Base-by-base conservation (phyloP, 1,140 invertebrate species). In the Anastrepha ludens region DNA sequence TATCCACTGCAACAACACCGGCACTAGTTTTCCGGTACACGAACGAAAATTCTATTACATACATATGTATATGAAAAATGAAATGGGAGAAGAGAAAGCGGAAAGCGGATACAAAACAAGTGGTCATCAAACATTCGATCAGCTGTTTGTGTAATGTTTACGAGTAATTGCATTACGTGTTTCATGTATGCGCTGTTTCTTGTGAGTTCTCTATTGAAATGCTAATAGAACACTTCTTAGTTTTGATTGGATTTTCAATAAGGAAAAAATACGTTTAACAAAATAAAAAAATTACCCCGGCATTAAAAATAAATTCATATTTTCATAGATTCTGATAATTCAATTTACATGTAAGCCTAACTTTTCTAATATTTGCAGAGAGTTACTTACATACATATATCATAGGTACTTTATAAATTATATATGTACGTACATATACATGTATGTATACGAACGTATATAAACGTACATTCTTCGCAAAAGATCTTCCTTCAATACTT, bases 61-160 rank as follows among this genome's bases (percentile, higher is more conserved):
- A 29, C 29, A 29, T 29, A 29, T 67, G 20, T 29, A 4, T 39
- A 41, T 67, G 29, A 13, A 41, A 39, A 3, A 62, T 62, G 15
- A 15, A 62, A 20, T 29, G 29, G 55, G 55, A 13, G 55, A 13
- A 58, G 55, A 13, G 7, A 67, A 67, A 67, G 20, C 47, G 65
- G 65, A 20, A 39, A 39, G 65, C 11, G 20, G 39, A 39, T 64
- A 64, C 62, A 20, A 20, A 64, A 64, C 20, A 20, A 64, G 62
- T 64, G 62, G n/a, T 2, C 9, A 64, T 20, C 9, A 67, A 67
- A 67, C 65, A 67, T 39, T 39, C 11, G 29, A 11, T 67, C 65
- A 67, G 65, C 65, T 67, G 65, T 67, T 67, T 67, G 65, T 67
- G 29, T 67, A 67, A 67, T 67, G 29, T 20, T 67, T 67, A 13